Evolutionary conservation across 2,113 vertebrate species (phyloP), one percentile per base, ranked within the genome.

Genomic region (Platichthys stellatus): DNA sequence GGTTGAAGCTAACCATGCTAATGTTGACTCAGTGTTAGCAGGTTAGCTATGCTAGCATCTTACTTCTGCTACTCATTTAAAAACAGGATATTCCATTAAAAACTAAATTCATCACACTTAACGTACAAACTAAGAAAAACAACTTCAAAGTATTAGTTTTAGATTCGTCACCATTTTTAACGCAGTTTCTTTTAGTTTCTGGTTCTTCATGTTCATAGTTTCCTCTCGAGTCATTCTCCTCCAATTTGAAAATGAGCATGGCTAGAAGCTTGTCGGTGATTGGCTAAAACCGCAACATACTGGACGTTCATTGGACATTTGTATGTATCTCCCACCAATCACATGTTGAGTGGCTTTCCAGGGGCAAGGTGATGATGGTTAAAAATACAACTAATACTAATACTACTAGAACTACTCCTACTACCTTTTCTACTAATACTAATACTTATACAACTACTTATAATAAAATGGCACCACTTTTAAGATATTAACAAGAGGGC

Each of bases 321-420:
- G 10, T 23, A 14, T 7, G 2, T 9, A 3, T 0, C 6, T 4
- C 24, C 21, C 5, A 8, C 86, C 80, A 88, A 78, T 85, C 15
- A 45, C 0, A 69, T 31, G 24, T n/a, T 45, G 8, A 2, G 1
- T n/a, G 1, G 0, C 0, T 0, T 9, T 69, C 69, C 17, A 31
- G 18, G 23, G 14, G 65, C 18, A 35, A 10, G 24, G 1, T 0
- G 7, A 23, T 31, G 31, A 24, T 54, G 3, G n/a, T 54, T n/a
- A 18, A 51, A 51, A 51, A 20, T 18, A 51, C 15, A 0, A 18
- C 14, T 43, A 28, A 28, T 28, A 28, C 26, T 24, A 40, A 0
- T 12, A 40, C 10, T 40, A 40, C 7, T 35, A 28, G 4, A 28
- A 28, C 28, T 28, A 28, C 28, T 28, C 28, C 28, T 28, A 28